Evolutionary conservation across 2,888 invertebrate genomes (phyloP).

Genomic region (Diarsia dahlii): DNA sequence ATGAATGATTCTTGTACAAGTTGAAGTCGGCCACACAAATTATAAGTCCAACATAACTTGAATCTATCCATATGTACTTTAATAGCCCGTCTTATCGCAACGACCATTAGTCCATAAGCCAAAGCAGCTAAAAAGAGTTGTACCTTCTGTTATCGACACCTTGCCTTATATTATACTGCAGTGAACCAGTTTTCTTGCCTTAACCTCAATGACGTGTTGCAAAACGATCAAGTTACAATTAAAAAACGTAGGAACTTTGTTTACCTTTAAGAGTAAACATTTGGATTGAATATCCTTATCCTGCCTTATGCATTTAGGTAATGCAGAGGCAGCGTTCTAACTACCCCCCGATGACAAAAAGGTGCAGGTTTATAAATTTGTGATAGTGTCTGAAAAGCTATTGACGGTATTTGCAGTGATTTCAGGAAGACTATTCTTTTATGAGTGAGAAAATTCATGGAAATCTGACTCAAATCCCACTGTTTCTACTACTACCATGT

Average conservation of each 20-base stretch:
- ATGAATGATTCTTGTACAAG: neutral
- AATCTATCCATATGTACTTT: constrained; percentile 30
- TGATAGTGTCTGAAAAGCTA: neutral
- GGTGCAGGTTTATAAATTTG: neutral
- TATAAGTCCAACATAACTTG: neutral
- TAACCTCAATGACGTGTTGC: constrained; percentile 60
- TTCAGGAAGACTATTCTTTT: constrained; percentile 1
- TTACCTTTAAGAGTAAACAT: constrained; percentile 28
- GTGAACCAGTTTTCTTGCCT: constrained; percentile 60
- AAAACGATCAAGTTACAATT: constrained; percentile 57
- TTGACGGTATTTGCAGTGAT: neutral
- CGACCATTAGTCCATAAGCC: constrained; percentile 21
- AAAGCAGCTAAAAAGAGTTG: constrained; percentile 44
- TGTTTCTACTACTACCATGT: neutral
- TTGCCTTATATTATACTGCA: constrained; percentile 30
- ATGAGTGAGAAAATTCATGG: too few relatives aligned
- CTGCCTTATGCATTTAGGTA: neutral
- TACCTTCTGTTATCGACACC: constrained; percentile 53
- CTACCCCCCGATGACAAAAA: neutral
- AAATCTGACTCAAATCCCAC: neutral
- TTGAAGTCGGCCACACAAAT: neutral
- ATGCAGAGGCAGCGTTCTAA: neutral
- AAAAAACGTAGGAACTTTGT: constrained; percentile 32
- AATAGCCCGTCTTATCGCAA: constrained; percentile 44
- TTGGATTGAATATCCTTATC: neutral